Evolutionary conservation across 2,797 vertebrate genomes (phyloP), one percentile per base, ranked within the genome.

Genomic region (Sandelia bainsii): DNA sequence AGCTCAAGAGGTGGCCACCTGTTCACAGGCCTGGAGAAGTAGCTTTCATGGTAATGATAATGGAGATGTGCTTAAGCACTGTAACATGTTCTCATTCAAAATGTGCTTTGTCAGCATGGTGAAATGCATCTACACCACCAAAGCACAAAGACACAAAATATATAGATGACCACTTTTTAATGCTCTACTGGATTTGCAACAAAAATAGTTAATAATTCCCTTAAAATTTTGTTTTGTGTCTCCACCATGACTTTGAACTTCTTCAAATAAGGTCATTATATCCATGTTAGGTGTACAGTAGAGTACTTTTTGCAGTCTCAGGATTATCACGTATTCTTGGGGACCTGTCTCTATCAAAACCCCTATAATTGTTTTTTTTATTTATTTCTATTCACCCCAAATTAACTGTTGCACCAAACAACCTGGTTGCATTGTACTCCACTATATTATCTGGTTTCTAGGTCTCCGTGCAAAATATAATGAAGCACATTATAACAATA

Each of bases 1-100:
- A 67, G 60, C 71, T 69, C 52, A 71, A 54, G 69, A 83, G 64
- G 56, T 66, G 69, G 68, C 76, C 84, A 87, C 79, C 82, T 90
- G 89, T 62, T 86, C 72, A 39, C 32, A 70, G 50, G n/a, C 69
- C 59, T 57, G 61, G 19, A 69, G 60, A 46, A 62, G 54, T 1
- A 62, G 63, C 46, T 71, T 50, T 8, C 61, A 60, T 56, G 34
- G 27, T 37, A 75, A 72, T 72, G 73, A 58, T 66, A 52, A 82
- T 60, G 45, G 59, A 42, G 51, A 69, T 54, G 53, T 70, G 53
- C 39, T 61, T 5, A 52, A 44, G 39, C 5, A 32, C 69, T 62
- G 39, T 48, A 58, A 23, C 39, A 69, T 68, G 8, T 27, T 34
- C 37, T 60, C 56, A 32, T 29, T 60, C 12, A 58, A 76, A 63